phyloP scores from a whole-genome alignment of 2,113 vertebrate species.

The Oryzias melastigma region DNA sequence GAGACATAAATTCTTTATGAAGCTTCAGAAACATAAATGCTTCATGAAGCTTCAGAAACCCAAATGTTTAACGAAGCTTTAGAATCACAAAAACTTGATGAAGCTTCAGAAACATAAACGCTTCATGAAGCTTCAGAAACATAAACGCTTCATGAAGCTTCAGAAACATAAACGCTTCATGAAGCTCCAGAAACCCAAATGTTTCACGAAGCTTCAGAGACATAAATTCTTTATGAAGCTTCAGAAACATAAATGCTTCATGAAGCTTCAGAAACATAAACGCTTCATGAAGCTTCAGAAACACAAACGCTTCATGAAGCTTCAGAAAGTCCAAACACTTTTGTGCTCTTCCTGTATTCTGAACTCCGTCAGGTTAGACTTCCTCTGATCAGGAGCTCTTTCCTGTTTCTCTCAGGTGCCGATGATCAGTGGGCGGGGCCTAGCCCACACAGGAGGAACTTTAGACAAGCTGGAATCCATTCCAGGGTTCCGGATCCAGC shows the following conservation, averaged over 20 bases:
- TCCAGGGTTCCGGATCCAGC: slow-evolving; percentile 49
- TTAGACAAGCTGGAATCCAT: slow-evolving; percentile 73
- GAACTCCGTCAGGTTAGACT: too few relatives aligned
- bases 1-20: too few relatives aligned
- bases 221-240: not conserved
- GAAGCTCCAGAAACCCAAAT: not conserved
- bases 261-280: too few relatives aligned
- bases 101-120: not conserved
- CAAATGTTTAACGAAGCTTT: not conserved
- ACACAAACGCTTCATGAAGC: too few relatives aligned
- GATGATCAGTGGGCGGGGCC: slow-evolving; percentile 73
- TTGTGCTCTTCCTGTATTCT: too few relatives aligned
- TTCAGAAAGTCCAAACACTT: too few relatives aligned
- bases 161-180: not conserved
- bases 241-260: too few relatives aligned
- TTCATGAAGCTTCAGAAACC: not conserved
- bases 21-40: not conserved
- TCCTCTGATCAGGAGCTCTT: not conserved
- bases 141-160: not conserved
- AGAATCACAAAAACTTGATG: not conserved
- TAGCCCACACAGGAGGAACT: slow-evolving; percentile 70
- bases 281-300: too few relatives aligned
- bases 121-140: not conserved
- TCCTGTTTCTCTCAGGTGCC: slow-evolving; percentile 55
- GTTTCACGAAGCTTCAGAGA: too few relatives aligned